These are phyloP conservation scores for Monopterus albus DNA, from an alignment of 2,113 vertebrate genomes.

Conservation along the genomic window DNA sequence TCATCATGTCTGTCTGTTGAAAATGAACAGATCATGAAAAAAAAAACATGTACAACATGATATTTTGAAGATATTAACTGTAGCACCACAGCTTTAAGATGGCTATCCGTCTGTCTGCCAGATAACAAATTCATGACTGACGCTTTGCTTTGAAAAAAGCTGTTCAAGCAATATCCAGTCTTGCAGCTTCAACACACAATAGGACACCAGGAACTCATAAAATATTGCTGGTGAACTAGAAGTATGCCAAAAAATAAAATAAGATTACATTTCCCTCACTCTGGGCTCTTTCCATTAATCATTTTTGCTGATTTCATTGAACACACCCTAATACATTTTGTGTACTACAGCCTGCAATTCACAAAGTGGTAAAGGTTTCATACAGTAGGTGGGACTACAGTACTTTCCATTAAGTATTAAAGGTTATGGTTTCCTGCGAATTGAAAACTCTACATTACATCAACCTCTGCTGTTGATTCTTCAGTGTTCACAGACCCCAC, in stretches of 20 bases:
- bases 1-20: not conserved
- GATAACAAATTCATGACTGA: not conserved
- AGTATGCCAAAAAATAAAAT: not conserved
- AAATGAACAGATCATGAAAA: not conserved
- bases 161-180: not conserved
- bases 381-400: conserved; percentile 6
- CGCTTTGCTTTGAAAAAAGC: not conserved
- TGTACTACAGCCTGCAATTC: too few species aligned
- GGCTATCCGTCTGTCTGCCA: not conserved
- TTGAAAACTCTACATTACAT: not conserved
- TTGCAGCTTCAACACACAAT: not conserved
- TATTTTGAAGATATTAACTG: not conserved
- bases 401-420: conserved; percentile 9
- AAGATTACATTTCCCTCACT: too few species aligned
- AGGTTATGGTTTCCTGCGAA: conserved; percentile 56
- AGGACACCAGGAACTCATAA: not conserved
- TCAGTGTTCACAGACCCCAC: not conserved
- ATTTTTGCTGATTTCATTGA: not conserved
- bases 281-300: not conserved
- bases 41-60: not conserved
- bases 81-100: not conserved
- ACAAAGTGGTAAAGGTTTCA: too few species aligned
- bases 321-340: not conserved
- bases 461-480: not conserved
- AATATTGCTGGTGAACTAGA: too few species aligned